Evolutionary conservation across 64 coral and sea anemone species (phyloP), one percentile per base, ranked within the genome.

Genomic region (Anthopleura sola): DNA sequence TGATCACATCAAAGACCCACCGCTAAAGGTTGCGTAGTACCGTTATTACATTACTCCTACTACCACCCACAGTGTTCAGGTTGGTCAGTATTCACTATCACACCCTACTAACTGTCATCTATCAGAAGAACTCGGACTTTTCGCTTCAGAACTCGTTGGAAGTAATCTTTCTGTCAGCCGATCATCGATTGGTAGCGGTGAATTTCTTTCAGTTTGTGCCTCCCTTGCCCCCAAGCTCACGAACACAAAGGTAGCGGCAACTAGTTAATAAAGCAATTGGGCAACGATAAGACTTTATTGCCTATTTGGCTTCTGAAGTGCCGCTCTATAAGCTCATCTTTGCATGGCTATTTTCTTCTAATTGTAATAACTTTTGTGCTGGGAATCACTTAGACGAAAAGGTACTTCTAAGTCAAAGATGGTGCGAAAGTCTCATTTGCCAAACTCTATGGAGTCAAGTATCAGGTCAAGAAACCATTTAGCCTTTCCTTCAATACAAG

Each of bases 281-380:
- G 24, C 19, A 44, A 79, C 76, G 76, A 79, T 79, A 79, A 79
- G 76, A 38, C 37, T 48, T 79, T 79, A 79, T 79, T 79, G 76
- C 76, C 76, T 79, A 48, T 79, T 48, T 79, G 76, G 76, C 76
- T 79, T 79, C 76, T 79, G 44, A 79, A 79, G 76, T 48, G 76
- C 76, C 76, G 76, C 76, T 9, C 37, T 26, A 38, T 79, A 79
- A 79, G 76, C 76, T 79, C 76, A 79, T 79, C 76, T 79, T 79
- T 33, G 38, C 44, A 48, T 38, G 76, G 44, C 76, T 79, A 79
- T 38, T 79, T 79, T 44, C 37, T 48, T 79, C 44, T 79, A 79
- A 79, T 79, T 79, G 76, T 44, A 79, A 79, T 79, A 79, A 79
- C 76, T 38, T 79, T 48, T 79, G 37, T 79, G 20, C 11, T 79